phyloP scores from a whole-genome alignment of 2,888 invertebrate species.

The Chloroclysta siterata region DNA sequence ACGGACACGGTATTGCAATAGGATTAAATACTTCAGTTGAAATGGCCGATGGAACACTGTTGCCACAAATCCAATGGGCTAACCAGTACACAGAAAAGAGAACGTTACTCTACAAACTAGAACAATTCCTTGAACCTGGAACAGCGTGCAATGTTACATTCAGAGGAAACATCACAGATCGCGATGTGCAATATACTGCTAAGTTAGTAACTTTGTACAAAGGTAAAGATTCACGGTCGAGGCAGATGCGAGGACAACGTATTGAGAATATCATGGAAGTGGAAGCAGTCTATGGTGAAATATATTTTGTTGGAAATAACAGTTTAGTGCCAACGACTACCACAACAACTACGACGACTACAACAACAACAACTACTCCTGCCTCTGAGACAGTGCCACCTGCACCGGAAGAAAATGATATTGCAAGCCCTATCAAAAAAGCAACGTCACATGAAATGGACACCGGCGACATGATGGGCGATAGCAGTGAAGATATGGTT shows the following conservation, averaged over 20 bases:
- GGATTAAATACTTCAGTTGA: conserved; percentile 88
- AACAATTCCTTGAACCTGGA: conserved; percentile 89
- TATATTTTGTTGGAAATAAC: conserved; percentile 91
- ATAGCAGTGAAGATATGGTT: conserved; percentile 62
- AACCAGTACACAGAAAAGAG: conserved; percentile 81
- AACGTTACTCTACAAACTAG: conserved; percentile 85
- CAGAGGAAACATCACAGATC: conserved; percentile 88
- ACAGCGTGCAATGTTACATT: conserved; percentile 93
- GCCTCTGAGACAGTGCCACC: conserved; percentile 82
- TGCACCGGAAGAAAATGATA: conserved; percentile 73
- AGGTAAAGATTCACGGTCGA: conserved; percentile 84
- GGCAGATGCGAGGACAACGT: conserved; percentile 86
- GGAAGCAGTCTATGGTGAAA: conserved; percentile 89
- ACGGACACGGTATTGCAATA: conserved; percentile 89
- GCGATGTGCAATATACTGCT: conserved; percentile 90
- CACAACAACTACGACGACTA: conserved; percentile 86
- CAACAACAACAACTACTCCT: conserved; percentile 84
- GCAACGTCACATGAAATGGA: conserved; percentile 60
- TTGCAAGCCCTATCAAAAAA: conserved; percentile 65
- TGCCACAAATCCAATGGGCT: conserved; percentile 90
- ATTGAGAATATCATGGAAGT: conserved; percentile 89
- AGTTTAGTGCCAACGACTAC: conserved; percentile 92
- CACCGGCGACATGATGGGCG: conserved; percentile 63
- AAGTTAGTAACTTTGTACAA: conserved; percentile 89
- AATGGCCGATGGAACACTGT: conserved; percentile 82